phyloP scores from a whole-genome alignment of 2,113 vertebrate species.

The Syngnathus floridae region DNA sequence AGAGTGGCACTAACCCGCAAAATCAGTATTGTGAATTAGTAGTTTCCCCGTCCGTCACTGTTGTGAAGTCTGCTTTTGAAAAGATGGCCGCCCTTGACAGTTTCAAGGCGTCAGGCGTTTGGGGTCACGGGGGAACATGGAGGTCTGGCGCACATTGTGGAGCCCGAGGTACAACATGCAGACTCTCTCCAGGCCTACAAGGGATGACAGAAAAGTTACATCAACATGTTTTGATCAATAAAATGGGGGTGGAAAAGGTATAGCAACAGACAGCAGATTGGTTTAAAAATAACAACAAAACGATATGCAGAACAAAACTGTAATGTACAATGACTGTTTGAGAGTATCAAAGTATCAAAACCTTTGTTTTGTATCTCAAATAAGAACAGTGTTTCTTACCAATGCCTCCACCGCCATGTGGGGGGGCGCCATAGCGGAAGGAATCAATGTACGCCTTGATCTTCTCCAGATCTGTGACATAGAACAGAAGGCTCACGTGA shows the following conservation, averaged over 20 bases:
- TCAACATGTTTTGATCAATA: neutral
- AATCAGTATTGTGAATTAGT: conserved; percentile 27
- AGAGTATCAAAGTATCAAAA: neutral
- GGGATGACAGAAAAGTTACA: conserved; percentile 3
- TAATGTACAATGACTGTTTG: neutral
- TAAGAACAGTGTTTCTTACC: conserved; percentile 66
- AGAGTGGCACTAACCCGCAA: conserved; percentile 27
- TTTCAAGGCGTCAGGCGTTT: conserved; percentile 92
- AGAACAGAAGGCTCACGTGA: neutral
- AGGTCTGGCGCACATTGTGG: conserved; percentile 94
- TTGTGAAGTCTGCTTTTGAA: conserved; percentile 4
- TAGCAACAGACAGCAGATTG: neutral
- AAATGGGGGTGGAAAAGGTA: too few species aligned
- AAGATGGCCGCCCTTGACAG: neutral
- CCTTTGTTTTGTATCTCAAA: neutral
- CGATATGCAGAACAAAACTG: too few species aligned
- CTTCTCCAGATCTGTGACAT: conserved; percentile 87
- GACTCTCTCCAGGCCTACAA: conserved; percentile 89
- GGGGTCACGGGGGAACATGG: conserved; percentile 97
- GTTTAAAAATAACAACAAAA: neutral
- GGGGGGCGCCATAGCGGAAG: conserved; percentile 93
- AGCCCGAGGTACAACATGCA: conserved; percentile 96
- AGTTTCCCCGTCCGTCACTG: conserved; percentile 22
- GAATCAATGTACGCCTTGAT: conserved; percentile 97
- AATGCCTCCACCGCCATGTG: conserved; percentile 94